phyloP scores from a whole-genome alignment of 2,797 vertebrate species.

The Perodicticus potto region DNA sequence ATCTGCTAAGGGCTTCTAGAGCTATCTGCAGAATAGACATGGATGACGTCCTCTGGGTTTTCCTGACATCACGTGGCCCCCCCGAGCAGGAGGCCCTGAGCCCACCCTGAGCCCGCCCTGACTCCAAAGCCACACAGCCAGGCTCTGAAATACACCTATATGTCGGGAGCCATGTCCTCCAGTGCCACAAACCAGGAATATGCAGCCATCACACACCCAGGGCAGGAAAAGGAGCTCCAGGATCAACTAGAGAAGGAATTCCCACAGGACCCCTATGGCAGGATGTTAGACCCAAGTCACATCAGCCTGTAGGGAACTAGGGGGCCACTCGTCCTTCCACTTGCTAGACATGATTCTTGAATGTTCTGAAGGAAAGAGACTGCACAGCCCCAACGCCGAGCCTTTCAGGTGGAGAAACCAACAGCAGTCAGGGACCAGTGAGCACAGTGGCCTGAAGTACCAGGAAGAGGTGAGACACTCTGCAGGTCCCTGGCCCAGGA shows the following conservation, averaged over 20 bases:
- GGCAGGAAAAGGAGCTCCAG: slow-evolving; percentile 55
- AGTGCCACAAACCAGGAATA: slow-evolving; percentile 84
- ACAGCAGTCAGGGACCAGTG: too few species aligned
- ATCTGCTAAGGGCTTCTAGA: neutral
- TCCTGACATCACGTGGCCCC: neutral
- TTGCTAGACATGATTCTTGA: slow-evolving; percentile 56
- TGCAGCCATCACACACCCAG: neutral
- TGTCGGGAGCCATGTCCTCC: too few species aligned
- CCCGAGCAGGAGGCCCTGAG: neutral
- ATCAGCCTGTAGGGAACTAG: neutral
- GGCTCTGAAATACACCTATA: too few species aligned
- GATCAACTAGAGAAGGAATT: slow-evolving; percentile 71
- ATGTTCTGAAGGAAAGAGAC: slow-evolving; percentile 49
- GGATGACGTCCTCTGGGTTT: neutral
- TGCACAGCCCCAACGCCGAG: neutral
- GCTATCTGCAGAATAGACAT: neutral
- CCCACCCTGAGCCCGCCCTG: too few species aligned
- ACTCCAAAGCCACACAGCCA: too few species aligned
- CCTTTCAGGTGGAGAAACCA: neutral
- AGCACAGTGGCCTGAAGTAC: neutral
- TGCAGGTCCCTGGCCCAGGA: neutral
- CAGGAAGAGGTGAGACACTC: too few species aligned
- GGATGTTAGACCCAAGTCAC: slow-evolving; percentile 48
- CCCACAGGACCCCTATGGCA: neutral
- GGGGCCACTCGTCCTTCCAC: neutral